phyloP scores from a whole-genome alignment of 2,113 vertebrate genomes.

The Anolis carolinensis region DNA sequence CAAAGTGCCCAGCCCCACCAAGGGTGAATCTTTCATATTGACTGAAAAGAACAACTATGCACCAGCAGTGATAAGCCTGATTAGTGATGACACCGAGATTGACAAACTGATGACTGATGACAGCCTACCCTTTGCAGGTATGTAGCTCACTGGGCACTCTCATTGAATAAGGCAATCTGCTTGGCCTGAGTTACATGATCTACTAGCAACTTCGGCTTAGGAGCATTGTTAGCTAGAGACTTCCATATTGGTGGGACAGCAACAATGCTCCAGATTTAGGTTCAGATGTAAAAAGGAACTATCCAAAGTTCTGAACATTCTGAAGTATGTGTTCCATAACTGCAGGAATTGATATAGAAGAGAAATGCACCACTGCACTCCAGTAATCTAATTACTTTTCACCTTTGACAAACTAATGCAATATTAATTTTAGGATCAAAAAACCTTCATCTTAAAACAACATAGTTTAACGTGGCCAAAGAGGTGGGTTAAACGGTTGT shows the following conservation, averaged over 20 bases:
- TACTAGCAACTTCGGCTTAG: not conserved
- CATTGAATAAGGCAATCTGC: not conserved
- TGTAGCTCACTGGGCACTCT: not conserved
- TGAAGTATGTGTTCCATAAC: not conserved
- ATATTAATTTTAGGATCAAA: not conserved
- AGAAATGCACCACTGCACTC: not conserved
- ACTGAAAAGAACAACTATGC: constrained; percentile 74
- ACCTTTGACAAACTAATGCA: not conserved
- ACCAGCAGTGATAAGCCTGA: constrained; percentile 72
- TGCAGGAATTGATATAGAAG: not conserved
- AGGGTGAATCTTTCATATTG: constrained; percentile 62
- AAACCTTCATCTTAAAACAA: not conserved
- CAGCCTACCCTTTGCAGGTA: constrained; percentile 77
- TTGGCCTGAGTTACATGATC: not conserved
- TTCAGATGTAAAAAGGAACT: too few relatives aligned
- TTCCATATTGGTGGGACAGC: too few relatives aligned
- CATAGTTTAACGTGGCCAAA: not conserved
- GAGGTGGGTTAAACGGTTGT: not conserved
- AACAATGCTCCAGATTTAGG: too few relatives aligned
- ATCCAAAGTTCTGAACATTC: too few relatives aligned
- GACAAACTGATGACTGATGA: constrained; percentile 65
- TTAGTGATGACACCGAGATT: constrained; percentile 43
- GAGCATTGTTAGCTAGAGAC: too few relatives aligned
- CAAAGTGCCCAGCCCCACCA: constrained; percentile 69
- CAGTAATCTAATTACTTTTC: not conserved